Evolutionary conservation across 2,888 invertebrate species (phyloP).

Genomic region (Coelinius sp.): DNA sequence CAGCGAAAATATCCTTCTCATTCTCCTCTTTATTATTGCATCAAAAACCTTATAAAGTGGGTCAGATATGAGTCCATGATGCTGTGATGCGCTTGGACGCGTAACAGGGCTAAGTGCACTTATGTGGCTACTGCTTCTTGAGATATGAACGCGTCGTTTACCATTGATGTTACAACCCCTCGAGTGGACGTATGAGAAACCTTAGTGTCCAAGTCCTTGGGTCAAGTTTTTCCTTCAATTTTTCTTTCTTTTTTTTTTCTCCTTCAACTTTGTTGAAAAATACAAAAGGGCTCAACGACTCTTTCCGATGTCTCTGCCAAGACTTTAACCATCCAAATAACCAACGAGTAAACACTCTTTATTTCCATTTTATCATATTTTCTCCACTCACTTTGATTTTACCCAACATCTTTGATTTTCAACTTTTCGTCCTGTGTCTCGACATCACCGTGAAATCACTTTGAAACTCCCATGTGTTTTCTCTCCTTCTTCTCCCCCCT

Average conservation of each 20-base stretch:
- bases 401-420: not conserved
- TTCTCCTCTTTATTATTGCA: not conserved
- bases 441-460: constrained; percentile 2
- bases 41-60: constrained; percentile 39
- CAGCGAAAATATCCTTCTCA: constrained; percentile 11
- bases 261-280: constrained; percentile 1
- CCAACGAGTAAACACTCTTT: not conserved
- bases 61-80: constrained; percentile 43
- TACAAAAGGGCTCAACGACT: not conserved
- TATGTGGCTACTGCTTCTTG: constrained; percentile 53
- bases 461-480: not conserved
- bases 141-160: constrained; percentile 51
- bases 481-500: not conserved
- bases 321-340: not conserved
- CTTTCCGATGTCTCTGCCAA: constrained; percentile 12
- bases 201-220: constrained; percentile 18
- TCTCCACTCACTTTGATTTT: not conserved
- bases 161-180: constrained; percentile 44
- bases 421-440: not conserved
- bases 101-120: constrained; percentile 58
- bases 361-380: constrained; percentile 2
- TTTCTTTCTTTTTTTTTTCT: constrained; percentile 5
- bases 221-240: constrained; percentile 19
- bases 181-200: constrained; percentile 26
- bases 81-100: constrained; percentile 53